Base-by-base conservation (phyloP, 2,113 vertebrate species). In the Emberiza fucata region DNA sequence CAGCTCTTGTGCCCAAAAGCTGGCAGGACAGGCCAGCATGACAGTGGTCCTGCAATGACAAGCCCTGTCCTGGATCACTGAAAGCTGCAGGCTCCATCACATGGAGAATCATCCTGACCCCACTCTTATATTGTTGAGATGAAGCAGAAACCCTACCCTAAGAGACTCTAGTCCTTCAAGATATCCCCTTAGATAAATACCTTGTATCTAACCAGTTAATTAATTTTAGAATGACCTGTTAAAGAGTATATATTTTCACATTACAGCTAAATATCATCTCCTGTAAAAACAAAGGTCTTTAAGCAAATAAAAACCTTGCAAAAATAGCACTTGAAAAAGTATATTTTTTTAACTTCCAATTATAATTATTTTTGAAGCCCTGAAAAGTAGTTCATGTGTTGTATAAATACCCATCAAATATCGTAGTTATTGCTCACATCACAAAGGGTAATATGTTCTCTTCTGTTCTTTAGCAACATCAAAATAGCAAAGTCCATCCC, bases 271-370 rank as follows among this genome's bases (percentile, higher is more conserved):
- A 95, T 97, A 91, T 88, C 81, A 97, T 75, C 40, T 95, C 79
- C 60, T 27, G 35, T 90, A 85, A 92, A 92, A 90, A 90, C 87
- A 95, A 92, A 96, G 33, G 50, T 92, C 87, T 95, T 57, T 90
- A 90, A 76, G 63, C 60, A 96, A 94, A 96, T 95, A 95, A 94
- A 97, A 95, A 59, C 60, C 70, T 57, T 87, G 77, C 89, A 91
- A 87, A 92, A 88, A 81, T 40, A 84, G 9, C 19, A 53, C 59
- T 79, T 92, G n/a, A 51, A 54, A 86, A 94, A 85, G 39, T 75
- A 3, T 93, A 71, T 94, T 92, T 98, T 98, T 97, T 93, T 65
- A 97, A 95, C 81, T 93, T 96, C 73, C 90, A 92, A 29, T 57
- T 54, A 94, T 92, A 81, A 92, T 97, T 97, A 64, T 82, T 97